Conservation (phyloP, 1,140 invertebrate species). For the Glossosoma conforme region DNA sequence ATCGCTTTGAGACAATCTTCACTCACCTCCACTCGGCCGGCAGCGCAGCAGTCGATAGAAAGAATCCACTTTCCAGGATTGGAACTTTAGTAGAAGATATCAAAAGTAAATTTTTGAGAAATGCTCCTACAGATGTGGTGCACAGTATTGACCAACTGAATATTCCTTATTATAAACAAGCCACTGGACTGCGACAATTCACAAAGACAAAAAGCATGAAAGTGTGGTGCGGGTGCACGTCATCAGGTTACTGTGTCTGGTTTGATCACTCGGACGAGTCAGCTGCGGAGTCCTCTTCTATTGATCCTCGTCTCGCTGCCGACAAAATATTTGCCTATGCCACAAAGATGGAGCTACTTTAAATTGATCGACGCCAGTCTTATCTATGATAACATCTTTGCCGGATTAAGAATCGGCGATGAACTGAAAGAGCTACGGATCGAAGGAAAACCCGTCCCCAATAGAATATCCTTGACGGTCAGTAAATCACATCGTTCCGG, state of each 20-base stretch:
- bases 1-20: slow-evolving; percentile 32
- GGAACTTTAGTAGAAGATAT: slow-evolving; percentile 16
- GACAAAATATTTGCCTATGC: slow-evolving; percentile 20
- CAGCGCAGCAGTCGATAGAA: slow-evolving; percentile 11
- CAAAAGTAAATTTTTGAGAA: slow-evolving; percentile 22
- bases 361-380: slow-evolving; percentile 11
- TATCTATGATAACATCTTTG: slow-evolving; percentile 22
- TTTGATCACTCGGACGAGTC: slow-evolving; percentile 25
- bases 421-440: slow-evolving; percentile 10
- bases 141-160: slow-evolving; percentile 23
- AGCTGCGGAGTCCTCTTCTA: slow-evolving; percentile 3
- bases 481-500: slow-evolving; percentile 9
- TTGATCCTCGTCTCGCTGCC: slow-evolving; percentile 2
- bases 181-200: slow-evolving; percentile 18
- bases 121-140: slow-evolving; percentile 13
- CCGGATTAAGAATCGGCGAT: slow-evolving; percentile 10
- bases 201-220: slow-evolving; percentile 21
- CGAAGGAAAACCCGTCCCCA: slow-evolving; percentile 19
- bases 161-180: slow-evolving; percentile 20
- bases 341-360: slow-evolving; percentile 5
- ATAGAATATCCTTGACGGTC: slow-evolving; percentile 12
- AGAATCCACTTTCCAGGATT: slow-evolving; percentile 16
- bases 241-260: slow-evolving; percentile 25
- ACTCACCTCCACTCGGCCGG: slow-evolving; percentile 25
- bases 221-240: slow-evolving; percentile 27